A percentile compares a stretch with the other conserved stretches of the same genome.
Evolutionary conservation across 2,888 invertebrate genomes (phyloP).

Genomic region (Sphaerophoria taeniata): DNA sequence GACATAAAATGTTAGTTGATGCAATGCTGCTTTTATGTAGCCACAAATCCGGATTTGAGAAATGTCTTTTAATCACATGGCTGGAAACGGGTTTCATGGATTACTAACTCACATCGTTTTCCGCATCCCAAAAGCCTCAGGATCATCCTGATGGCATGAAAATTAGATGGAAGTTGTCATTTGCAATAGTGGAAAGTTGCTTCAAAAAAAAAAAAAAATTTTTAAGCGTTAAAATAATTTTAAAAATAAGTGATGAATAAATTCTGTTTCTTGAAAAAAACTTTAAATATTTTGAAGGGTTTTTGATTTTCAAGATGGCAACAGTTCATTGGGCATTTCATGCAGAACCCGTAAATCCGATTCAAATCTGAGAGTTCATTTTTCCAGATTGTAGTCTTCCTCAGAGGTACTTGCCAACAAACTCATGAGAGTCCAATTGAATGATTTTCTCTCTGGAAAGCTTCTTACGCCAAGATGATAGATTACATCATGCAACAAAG

Average conservation of each 20-base stretch:
- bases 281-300: no score
- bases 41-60: conserved; percentile 45
- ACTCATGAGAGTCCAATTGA: conserved; percentile 64
- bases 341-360: conserved; percentile 44
- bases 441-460: conserved; percentile 58
- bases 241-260: no score
- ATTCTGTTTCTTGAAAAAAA: no score
- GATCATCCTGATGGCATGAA: conserved; percentile 21
- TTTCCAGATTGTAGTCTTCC: conserved; percentile 17
- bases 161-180: conserved; percentile 25
- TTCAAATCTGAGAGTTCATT: conserved; percentile 45
- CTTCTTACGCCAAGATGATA: conserved; percentile 44
- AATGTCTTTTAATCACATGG: conserved; percentile 45
- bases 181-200: conserved; percentile 36
- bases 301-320: no score
- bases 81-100: conserved; percentile 60
- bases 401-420: conserved; percentile 45
- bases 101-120: conserved; percentile 38
- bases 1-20: conserved; percentile 68
- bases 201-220: not conserved
- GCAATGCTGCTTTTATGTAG: conserved; percentile 39
- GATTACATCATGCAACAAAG: conserved; percentile 47
- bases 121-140: conserved; percentile 51
- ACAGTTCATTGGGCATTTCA: no score
- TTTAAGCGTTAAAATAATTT: no score